These are phyloP conservation scores for Takifugu bimaculatus DNA, from an alignment of 2,113 vertebrate species.

Conservation along the genomic window DNA sequence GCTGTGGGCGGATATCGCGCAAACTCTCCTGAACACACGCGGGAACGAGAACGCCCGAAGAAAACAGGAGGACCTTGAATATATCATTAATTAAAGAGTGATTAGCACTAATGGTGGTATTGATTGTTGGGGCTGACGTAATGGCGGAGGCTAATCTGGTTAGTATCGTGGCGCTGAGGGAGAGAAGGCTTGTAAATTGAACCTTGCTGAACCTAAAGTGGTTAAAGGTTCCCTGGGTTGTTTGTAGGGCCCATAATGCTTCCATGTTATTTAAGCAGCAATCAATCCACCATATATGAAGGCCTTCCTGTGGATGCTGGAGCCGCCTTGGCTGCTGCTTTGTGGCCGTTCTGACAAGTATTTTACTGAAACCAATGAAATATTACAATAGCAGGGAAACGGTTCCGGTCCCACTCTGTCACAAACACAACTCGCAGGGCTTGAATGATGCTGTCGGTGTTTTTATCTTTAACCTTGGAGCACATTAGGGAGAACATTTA, in stretches of 20 bases:
- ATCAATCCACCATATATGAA: constrained; percentile 30
- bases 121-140: constrained; percentile 60
- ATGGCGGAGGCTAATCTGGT: constrained; percentile 60
- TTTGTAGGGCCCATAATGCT: constrained; percentile 41
- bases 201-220: constrained; percentile 47
- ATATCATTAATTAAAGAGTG: constrained; percentile 61
- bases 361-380: too few relatives aligned
- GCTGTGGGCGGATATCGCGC: constrained; percentile 20
- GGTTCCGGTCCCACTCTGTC: too few relatives aligned
- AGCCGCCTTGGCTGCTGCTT: too few relatives aligned
- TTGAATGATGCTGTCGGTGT: too few relatives aligned
- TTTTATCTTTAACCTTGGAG: too few relatives aligned
- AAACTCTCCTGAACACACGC: constrained; percentile 11
- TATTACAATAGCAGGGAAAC: too few relatives aligned
- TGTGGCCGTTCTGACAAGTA: neutral
- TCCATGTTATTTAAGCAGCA: constrained; percentile 39
- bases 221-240: constrained; percentile 41
- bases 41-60: neutral
- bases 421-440: too few relatives aligned
- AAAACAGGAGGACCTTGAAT: constrained; percentile 26
- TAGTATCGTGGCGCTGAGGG: constrained; percentile 48
- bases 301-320: neutral
- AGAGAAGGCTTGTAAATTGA: constrained; percentile 47
- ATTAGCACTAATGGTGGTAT: constrained; percentile 68
- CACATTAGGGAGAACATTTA: too few relatives aligned